These are phyloP conservation scores for Fabriciana adippe DNA, from an alignment of 2,888 invertebrate genomes.

Conservation along the genomic window DNA sequence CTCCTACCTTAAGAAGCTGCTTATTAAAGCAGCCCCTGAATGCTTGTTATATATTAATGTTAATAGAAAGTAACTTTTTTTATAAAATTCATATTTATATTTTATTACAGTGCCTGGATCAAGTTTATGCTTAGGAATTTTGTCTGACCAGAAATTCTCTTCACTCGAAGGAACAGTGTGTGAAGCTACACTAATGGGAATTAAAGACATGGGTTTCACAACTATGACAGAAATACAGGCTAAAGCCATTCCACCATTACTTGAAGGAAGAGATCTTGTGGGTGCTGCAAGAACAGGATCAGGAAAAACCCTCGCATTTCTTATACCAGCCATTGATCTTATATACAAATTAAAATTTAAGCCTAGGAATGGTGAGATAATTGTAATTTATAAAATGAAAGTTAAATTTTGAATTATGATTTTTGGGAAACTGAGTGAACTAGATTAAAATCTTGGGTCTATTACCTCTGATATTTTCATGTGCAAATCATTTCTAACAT, in stretches of 20 bases:
- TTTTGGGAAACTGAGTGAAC: not conserved
- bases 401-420: not conserved
- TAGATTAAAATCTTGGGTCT: too few species aligned
- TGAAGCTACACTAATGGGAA: slow-evolving; percentile 91
- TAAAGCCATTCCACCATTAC: slow-evolving; percentile 91
- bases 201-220: slow-evolving; percentile 95
- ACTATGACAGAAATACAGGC: slow-evolving; percentile 98
- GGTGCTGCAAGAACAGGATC: slow-evolving; percentile 98
- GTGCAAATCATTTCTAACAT: too few species aligned
- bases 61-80: not conserved
- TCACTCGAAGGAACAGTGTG: slow-evolving; percentile 86
- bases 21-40: too few species aligned
- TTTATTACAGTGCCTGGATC: slow-evolving; percentile 84
- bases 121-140: slow-evolving; percentile 82
- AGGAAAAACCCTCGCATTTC: slow-evolving; percentile 97
- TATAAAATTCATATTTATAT: not conserved
- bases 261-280: slow-evolving; percentile 96
- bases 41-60: too few species aligned
- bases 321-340: slow-evolving; percentile 97
- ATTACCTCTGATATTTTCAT: too few species aligned
- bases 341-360: slow-evolving; percentile 95
- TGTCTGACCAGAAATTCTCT: slow-evolving; percentile 83
- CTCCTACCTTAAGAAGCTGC: too few species aligned
- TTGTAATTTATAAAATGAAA: not conserved
- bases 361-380: slow-evolving; percentile 90